Conservation (phyloP, 1,140 invertebrate genomes). For the Medauroidea extradentata region DNA sequence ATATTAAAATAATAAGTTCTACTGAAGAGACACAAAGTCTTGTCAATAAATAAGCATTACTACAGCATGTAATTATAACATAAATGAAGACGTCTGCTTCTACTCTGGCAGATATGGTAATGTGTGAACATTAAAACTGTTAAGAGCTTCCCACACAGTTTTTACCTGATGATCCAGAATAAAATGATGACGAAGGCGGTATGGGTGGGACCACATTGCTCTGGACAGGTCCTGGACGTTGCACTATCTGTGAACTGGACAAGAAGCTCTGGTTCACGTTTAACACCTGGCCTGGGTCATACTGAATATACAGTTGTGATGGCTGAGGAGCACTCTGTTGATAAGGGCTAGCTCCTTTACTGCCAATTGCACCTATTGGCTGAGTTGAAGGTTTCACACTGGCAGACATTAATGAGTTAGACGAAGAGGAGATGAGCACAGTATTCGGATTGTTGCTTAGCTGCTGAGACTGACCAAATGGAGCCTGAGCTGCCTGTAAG, state of each 20-base stretch:
- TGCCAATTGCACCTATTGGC: constrained; percentile 76
- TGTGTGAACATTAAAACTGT: too few relatives aligned
- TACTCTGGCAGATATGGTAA: too few relatives aligned
- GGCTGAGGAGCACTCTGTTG: constrained; percentile 45
- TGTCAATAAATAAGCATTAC: too few relatives aligned
- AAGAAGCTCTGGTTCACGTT: constrained; percentile 51
- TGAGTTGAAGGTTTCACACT: constrained; percentile 80
- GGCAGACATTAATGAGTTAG: constrained; percentile 85
- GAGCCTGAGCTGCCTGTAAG: constrained; percentile 52
- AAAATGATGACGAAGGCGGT: constrained; percentile 53
- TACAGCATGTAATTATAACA: too few relatives aligned
- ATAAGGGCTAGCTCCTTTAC: constrained; percentile 46
- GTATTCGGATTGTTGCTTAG: constrained; percentile 79
- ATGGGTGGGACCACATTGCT: constrained; percentile 45
- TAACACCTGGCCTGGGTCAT: constrained; percentile 49
- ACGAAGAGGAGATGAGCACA: constrained; percentile 81
- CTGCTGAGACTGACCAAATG: constrained; percentile 71
- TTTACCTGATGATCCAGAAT: constrained; percentile 50
- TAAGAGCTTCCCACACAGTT: too few relatives aligned
- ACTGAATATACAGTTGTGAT: constrained; percentile 49
- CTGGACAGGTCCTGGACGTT: constrained; percentile 47
- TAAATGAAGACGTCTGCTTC: too few relatives aligned
- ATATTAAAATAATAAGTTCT: too few relatives aligned
- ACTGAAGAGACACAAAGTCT: too few relatives aligned
- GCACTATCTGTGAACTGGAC: constrained; percentile 56